Evolutionary conservation across 2,113 vertebrate species (phyloP), one percentile per base, ranked within the genome.

Genomic region (Antidorcas marsupialis): DNA sequence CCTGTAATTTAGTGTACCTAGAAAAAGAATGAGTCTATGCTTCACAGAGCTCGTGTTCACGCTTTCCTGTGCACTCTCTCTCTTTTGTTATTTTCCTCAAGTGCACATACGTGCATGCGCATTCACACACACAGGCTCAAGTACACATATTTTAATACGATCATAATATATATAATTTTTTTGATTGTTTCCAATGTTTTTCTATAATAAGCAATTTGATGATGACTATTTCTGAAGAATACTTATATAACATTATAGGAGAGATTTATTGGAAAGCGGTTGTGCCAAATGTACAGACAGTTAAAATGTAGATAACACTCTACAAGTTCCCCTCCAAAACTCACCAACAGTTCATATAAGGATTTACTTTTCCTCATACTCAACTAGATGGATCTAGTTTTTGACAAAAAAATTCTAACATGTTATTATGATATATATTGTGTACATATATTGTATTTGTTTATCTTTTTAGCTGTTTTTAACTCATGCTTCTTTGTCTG

Each of bases 51-150:
- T 81, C 79, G 67, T 4, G 33, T 64, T 50, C 7, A 76, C 21
- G 62, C n/a, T 36, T 81, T 27, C 21, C 5, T 14, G 55, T 52
- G 25, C 14, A 57, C 11, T 33, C 2, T 60, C 53, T 89, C 33
- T 45, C 47, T 85, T 33, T 62, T 28, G 1, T 36, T 39, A 33
- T 89, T 7, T 36, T 14, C 30, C 25, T n/a, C 16, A 64, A 62
- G 17, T 78, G 21, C 3, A 19, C 7, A 86, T 25, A 39, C 0
- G 1, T 5, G 14, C 0, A 0, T 1, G n/a, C 2, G 2, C 36
- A 1, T 4, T 28, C 36, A n/a, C 12, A 62, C 14, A 27, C 30
- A 94, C 36, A 33, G 10, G 28, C 45, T 59, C 71, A 71, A 3
- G 13, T 17, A 87, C 27, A 57, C 7, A 60, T 11, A 67, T 43